Evolutionary conservation across 2,113 vertebrate species (phyloP).

Genomic region (Columba livia): DNA sequence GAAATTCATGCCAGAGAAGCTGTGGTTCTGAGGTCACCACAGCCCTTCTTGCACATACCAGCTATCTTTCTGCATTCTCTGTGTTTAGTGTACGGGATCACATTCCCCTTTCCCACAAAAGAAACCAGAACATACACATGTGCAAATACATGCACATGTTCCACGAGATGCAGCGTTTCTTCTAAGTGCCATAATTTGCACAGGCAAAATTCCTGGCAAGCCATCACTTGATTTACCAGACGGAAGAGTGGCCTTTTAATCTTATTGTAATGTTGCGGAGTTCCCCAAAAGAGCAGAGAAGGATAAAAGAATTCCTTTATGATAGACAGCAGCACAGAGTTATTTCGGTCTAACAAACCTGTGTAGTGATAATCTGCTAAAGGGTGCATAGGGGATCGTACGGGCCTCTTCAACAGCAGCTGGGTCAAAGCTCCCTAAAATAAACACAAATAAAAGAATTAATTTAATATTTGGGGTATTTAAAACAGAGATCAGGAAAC

Average conservation of each 20-base stretch:
- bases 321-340: not conserved
- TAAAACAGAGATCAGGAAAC: not conserved
- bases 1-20: not conserved
- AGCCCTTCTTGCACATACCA: not conserved
- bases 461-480: not conserved
- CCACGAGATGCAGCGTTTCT: not conserved
- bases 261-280: not conserved
- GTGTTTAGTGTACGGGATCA: not conserved
- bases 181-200: not conserved
- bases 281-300: not conserved
- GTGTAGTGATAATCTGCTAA: constrained; percentile 94
- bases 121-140: not conserved
- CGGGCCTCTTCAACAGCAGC: constrained; percentile 85
- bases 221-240: not conserved
- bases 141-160: not conserved
- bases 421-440: constrained; percentile 86
- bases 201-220: not conserved
- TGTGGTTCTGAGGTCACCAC: not conserved
- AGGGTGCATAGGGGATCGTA: constrained; percentile 79
- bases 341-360: constrained; percentile 73
- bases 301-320: not conserved
- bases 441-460: not conserved
- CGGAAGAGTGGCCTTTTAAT: not conserved
- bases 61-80: not conserved
- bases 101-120: not conserved